phyloP scores from a whole-genome alignment of 64 coral and sea anemone species.

The Anthopleura sola region DNA sequence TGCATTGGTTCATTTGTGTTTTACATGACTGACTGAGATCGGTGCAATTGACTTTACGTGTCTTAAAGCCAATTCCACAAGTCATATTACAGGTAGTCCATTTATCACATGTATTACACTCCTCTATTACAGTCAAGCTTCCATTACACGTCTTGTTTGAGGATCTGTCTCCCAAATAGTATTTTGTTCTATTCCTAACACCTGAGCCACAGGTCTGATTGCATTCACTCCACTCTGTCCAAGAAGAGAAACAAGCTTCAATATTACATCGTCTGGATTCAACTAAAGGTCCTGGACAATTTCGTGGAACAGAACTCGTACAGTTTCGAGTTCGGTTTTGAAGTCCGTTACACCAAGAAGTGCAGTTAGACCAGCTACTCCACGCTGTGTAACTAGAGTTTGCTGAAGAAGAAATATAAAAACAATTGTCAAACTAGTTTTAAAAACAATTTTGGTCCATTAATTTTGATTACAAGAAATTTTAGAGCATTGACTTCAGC shows the following conservation, averaged over 20 bases:
- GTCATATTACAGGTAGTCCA: slow-evolving; percentile 10
- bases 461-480: too few species aligned
- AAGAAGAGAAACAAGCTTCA: background rate
- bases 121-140: background rate
- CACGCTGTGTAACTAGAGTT: background rate
- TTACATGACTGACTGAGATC: background rate
- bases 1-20: background rate
- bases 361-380: background rate
- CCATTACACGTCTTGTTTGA: background rate
- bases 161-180: background rate
- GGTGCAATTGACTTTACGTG: background rate
- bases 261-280: background rate
- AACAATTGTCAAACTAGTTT: too few species aligned
- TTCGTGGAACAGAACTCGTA: background rate
- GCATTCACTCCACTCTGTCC: background rate
- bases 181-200: background rate
- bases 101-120: background rate
- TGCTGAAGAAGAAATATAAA: too few species aligned
- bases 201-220: background rate
- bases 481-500: too few species aligned
- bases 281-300: background rate
- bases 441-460: too few species aligned
- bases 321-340: background rate
- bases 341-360: background rate
- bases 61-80: background rate